Base-by-base conservation (phyloP, 1,140 invertebrate species). In the Listronotus bonariensis region DNA sequence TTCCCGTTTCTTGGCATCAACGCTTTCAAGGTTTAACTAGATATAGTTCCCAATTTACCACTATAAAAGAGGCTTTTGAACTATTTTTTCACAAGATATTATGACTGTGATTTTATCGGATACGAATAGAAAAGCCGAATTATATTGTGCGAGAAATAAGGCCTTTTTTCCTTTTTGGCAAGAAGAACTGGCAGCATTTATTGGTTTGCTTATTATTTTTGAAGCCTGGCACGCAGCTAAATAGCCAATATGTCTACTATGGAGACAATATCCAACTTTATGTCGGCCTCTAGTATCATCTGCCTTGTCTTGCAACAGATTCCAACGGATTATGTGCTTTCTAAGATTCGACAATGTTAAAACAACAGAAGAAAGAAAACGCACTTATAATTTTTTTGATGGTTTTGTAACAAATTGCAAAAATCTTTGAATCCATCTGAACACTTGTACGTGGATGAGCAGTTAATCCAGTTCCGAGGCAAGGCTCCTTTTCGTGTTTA, bases 341-440 rank as follows among this genome's bases (percentile, higher is more conserved):
- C 52, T 70, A 38, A 42, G 72, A 17, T 75, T 71, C 62, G 70
- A 72, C 58, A 67, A 74, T 54, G 71, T 69, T 49, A 53, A 66
- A 26, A 72, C 72, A 36, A 60, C 73, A 42, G 32, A 59, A 11
- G 45, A 72, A 58, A 43, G 69, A 48, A 62, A 53, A 63, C n/a
- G 10, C n/a, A 53, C 43, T 14, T 77, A 80, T 65, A 78, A 77
- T 48, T 62, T 79, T 6, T 69, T 70, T 49, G 20, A 26, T 26
- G 20, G 20, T 26, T 26, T 26, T 26, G 20, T 26, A 26, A 26
- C 68, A 68, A 60, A 72, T 79, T 31, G 34, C 75, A 68, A 60
- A 75, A 8, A 31, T 79, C 20, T 77, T 73, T 70, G 3, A 46
- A 63, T 42, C 69, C 60, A 34, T 42, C 26, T n/a, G 53, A 49